These are phyloP conservation scores for Neuroscelio doddi DNA, from an alignment of 2,888 invertebrate genomes.

Conservation along the genomic window DNA sequence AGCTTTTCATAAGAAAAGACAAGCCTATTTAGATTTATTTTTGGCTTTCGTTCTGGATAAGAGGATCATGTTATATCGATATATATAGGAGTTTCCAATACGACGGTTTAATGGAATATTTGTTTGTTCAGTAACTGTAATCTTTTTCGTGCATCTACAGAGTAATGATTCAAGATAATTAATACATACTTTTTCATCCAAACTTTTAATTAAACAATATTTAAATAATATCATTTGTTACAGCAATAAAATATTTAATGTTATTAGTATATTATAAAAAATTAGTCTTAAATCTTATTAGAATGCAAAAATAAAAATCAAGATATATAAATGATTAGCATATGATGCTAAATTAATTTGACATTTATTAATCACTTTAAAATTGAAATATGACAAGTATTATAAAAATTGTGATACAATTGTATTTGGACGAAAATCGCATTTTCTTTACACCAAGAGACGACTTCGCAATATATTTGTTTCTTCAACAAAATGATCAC, in stretches of 20 bases:
- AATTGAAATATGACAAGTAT: no score
- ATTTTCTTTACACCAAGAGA: conserved; percentile 10
- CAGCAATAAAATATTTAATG: no score
- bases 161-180: not conserved
- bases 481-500: conserved; percentile 20
- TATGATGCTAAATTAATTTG: no score
- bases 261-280: no score
- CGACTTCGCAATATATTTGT: conserved; percentile 3
- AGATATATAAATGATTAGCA: no score
- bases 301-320: no score
- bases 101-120: conserved; percentile 27
- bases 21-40: conserved; percentile 24
- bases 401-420: not conserved
- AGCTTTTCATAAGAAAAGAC: conserved; percentile 21
- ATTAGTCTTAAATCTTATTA: no score
- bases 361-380: no score
- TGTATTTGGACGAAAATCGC: conserved; percentile 6
- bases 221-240: no score
- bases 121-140: conserved; percentile 16
- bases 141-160: conserved; percentile 1
- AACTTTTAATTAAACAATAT: no score
- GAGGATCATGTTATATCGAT: conserved; percentile 33
- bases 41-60: conserved; percentile 25
- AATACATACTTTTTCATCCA: not conserved
- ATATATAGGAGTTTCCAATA: conserved; percentile 25